Evolutionary conservation across 2,113 vertebrate genomes (phyloP).

Genomic region (Dunckerocampus dactyliophorus): DNA sequence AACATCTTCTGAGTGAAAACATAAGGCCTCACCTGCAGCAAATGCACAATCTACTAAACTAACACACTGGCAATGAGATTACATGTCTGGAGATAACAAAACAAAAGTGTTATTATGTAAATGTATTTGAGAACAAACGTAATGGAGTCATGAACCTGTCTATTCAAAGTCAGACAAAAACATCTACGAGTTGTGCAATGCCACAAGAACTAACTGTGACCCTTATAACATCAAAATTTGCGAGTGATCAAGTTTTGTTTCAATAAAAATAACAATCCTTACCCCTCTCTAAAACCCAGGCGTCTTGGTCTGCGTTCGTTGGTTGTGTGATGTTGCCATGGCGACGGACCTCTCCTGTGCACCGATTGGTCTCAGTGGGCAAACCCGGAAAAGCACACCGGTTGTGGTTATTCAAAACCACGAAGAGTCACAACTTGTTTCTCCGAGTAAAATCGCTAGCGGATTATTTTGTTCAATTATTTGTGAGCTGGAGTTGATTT

Average conservation of each 20-base stretch:
- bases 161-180: too few relatives aligned
- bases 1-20: constrained; percentile 1
- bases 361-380: neutral
- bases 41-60: too few relatives aligned
- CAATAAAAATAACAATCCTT: neutral
- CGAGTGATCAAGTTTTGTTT: neutral
- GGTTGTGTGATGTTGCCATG: neutral
- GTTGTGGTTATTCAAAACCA: too few relatives aligned
- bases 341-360: neutral
- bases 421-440: too few relatives aligned
- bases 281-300: neutral
- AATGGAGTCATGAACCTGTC: too few relatives aligned
- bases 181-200: neutral
- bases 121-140: too few relatives aligned
- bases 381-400: too few relatives aligned
- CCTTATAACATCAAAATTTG: neutral
- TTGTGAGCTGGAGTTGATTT: too few relatives aligned
- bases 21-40: constrained; percentile 4
- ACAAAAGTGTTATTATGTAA: too few relatives aligned
- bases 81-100: neutral
- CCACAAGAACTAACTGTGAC: neutral
- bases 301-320: neutral
- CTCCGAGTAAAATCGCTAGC: too few relatives aligned
- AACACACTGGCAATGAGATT: too few relatives aligned
- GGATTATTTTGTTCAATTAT: too few relatives aligned